Base-by-base conservation (phyloP, 2,797 vertebrate genomes). In the Octomys mimax region DNA sequence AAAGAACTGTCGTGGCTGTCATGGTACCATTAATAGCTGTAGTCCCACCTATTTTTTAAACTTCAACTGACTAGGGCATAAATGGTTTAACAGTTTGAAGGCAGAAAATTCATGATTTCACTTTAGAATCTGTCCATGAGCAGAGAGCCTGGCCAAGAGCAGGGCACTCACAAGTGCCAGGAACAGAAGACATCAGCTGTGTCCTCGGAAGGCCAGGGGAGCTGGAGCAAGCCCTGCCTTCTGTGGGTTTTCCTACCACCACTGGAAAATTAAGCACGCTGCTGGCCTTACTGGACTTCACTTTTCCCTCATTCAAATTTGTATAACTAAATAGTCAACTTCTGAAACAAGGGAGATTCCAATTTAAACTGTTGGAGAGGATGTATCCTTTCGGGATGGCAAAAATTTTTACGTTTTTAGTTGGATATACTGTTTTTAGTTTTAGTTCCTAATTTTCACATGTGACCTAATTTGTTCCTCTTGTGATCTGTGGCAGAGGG, bases 401-500 rank as follows among this genome's bases (percentile, higher is more conserved):
- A 83, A 82, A 49, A 49, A 49, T 49, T 49, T 49, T 42, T 42
- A 42, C 42, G 42, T 42, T 80, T 61, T 83, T 49, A 87, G 80
- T 90, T 46, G 19, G 86, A 54, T 11, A 80, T 42, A 62, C 0
- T 18, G 12, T 89, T 91, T 81, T 91, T 90, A 57, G 33, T 87
- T 26, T 75, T 70, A 70, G 11, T 87, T 94, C 94, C n/a, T 87
- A 62, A 86, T 83, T 54, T 81, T 91, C 68, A 85, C 19, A 6
- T 22, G 31, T 79, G 54, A 81, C 9, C 59, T 93, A 14, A 70
- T 54, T 79, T 59, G 28, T 24, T 80, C 36, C 8, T 91, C 14
- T 46, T 13, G 31, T 42, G 62, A 85, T 19, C 33, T 61, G 87
- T 6, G 24, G 87, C 4, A 86, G 24, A 14, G 89, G 21, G 14